These are phyloP conservation scores for Strigamia maritima DNA, from an alignment of 2,888 invertebrate genomes.

Conservation along the genomic window DNA sequence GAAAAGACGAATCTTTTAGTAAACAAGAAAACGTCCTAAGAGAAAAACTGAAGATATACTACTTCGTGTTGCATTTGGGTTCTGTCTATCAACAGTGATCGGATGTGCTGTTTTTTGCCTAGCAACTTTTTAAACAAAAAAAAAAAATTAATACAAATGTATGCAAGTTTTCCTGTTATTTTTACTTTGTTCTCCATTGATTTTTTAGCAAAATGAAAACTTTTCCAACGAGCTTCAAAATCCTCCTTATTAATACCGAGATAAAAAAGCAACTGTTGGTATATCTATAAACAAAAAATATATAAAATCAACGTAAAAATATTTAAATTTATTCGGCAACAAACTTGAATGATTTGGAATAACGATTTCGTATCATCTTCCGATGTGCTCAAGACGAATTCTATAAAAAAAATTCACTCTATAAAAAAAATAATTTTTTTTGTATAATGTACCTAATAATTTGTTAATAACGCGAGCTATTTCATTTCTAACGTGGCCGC, in stretches of 20 bases:
- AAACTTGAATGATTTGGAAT: conserved; percentile 57
- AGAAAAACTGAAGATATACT: conserved; percentile 33
- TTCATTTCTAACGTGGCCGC: not conserved
- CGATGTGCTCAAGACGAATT: conserved; percentile 60
- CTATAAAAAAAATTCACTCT: no score
- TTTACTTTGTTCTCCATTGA: conserved; percentile 51
- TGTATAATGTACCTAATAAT: no score
- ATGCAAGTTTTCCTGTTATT: not conserved
- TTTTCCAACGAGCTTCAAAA: conserved; percentile 65
- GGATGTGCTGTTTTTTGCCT: conserved; percentile 61
- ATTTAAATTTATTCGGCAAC: conserved; percentile 9
- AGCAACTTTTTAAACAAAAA: conserved; percentile 59
- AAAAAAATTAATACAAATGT: not conserved
- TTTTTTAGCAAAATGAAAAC: conserved; percentile 59
- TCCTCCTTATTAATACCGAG: conserved; percentile 58
- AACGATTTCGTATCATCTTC: conserved; percentile 79
- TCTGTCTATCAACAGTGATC: conserved; percentile 65
- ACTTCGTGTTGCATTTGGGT: conserved; percentile 65
- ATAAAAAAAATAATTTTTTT: no score
- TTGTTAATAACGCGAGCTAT: not conserved
- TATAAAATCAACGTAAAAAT: not conserved
- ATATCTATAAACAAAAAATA: conserved; percentile 59
- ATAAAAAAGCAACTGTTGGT: conserved; percentile 62
- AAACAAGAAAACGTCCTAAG: not conserved
- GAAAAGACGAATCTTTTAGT: conserved; percentile 24